phyloP scores from a whole-genome alignment of 1,140 invertebrate genomes.

The Drosophila quadrilineata region DNA sequence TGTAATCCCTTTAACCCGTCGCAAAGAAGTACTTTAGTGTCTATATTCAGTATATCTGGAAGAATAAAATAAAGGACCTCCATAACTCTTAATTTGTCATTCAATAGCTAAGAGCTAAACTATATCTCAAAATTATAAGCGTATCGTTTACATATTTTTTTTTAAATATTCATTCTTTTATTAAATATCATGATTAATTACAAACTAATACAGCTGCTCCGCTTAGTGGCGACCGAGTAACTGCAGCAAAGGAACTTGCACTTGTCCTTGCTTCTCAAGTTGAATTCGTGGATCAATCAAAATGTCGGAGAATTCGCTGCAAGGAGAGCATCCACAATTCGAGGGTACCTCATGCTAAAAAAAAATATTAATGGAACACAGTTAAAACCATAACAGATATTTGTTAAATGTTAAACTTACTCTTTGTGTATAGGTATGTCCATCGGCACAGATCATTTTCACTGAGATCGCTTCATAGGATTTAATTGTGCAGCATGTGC shows the following conservation, averaged over 20 bases:
- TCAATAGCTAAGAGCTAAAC: too few species aligned
- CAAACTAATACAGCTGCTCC: neutral
- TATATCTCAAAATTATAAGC: too few species aligned
- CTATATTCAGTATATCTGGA: too few species aligned
- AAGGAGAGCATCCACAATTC: constrained; percentile 60
- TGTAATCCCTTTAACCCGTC: too few species aligned
- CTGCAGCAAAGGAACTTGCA: constrained; percentile 38
- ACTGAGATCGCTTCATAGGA: constrained; percentile 64
- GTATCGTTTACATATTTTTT: neutral
- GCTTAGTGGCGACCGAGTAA: constrained; percentile 26
- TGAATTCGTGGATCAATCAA: constrained; percentile 53
- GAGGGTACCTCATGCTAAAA: constrained; percentile 66
- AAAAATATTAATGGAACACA: neutral
- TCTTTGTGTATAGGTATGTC: constrained; percentile 48
- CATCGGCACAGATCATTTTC: constrained; percentile 71
- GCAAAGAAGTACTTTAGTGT: too few species aligned
- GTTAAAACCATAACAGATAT: neutral
- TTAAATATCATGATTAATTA: constrained; percentile 1
- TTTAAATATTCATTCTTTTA: constrained; percentile 7
- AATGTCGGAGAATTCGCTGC: constrained; percentile 41
- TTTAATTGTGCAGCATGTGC: constrained; percentile 74
- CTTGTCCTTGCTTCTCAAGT: constrained; percentile 5
- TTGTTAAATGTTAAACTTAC: constrained; percentile 46
- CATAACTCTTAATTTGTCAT: too few species aligned
- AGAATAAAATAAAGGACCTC: too few species aligned